Evolutionary conservation across 2,888 invertebrate genomes (phyloP).

Genomic region (Carabus problematicus): DNA sequence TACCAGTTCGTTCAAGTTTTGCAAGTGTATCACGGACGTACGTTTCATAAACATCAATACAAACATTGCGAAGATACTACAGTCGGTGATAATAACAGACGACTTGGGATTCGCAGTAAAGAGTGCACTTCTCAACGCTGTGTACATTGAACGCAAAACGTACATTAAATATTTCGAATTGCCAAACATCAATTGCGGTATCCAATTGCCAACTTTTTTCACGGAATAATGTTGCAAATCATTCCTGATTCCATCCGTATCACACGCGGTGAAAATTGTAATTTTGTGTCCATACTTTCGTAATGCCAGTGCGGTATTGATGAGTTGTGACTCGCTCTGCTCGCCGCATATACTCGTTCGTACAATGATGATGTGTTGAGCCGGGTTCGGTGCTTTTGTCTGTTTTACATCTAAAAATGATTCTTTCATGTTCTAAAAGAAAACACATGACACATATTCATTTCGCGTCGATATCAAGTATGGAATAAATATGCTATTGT

Average conservation of each 20-base stretch:
- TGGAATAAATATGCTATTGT: not conserved
- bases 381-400: not conserved
- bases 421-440: not conserved
- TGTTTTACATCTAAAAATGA: not conserved
- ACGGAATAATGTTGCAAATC: conserved; percentile 18
- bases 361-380: conserved; percentile 21
- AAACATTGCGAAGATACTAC: conserved; percentile 13
- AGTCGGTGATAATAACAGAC: conserved; percentile 3
- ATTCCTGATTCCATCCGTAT: not conserved
- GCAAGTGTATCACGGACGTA: conserved; percentile 7
- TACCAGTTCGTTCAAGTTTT: conserved; percentile 18
- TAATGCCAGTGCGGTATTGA: conserved; percentile 14
- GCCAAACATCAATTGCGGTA: conserved; percentile 13
- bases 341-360: conserved; percentile 9
- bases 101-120: conserved; percentile 8
- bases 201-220: conserved; percentile 4
- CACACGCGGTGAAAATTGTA: conserved; percentile 12
- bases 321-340: conserved; percentile 16
- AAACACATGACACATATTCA: not conserved
- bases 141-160: conserved; percentile 7
- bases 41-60: conserved; percentile 2
- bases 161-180: conserved; percentile 16
- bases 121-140: conserved; percentile 2
- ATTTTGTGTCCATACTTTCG: conserved; percentile 16
- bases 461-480: not conserved